Base-by-base conservation (phyloP, 37 sponge, comb jelly and placozoan species). In the Petrosia ficiformis region DNA sequence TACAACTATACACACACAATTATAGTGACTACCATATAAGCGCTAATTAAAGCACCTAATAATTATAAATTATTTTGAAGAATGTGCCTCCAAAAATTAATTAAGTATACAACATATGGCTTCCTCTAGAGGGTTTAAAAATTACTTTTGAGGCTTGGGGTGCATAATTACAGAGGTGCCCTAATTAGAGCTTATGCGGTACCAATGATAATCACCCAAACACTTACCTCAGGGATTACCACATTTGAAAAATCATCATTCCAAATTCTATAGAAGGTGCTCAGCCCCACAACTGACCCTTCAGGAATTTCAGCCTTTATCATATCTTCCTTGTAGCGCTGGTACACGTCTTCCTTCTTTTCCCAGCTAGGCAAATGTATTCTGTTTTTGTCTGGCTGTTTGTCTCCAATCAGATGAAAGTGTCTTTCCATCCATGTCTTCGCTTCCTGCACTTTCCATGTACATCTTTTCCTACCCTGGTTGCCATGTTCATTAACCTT, bases 391-490 rank as follows among this genome's bases (percentile, higher is more conserved):
- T 80, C 80, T 30, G 86, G 80, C 80, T 79, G n/a, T n/a, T n/a
- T 86, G 43, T 74, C 74, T 2, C 79, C 86, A 8, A 74, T 75
- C 21, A 85, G 67, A 24, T 68, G 56, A 40, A 80, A 73, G 31
- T 75, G 80, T 22, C 71, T 38, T 21, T 68, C 72, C 66, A 86
- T 80, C 87, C 87, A 86, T 31, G 87, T 72, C 10, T 48, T 54
- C 14, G 83, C 83, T 2, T 77, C 44, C 10, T 65, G 29, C 19
- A 37, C 35, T 65, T 81, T 81, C n/a, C n/a, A n/a, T n/a, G n/a
- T n/a, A n/a, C n/a, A n/a, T n/a, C n/a, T n/a, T n/a, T n/a, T n/a
- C n/a, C n/a, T n/a, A n/a, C n/a, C n/a, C n/a, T n/a, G n/a, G n/a
- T n/a, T n/a, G n/a, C n/a, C n/a, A n/a, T n/a, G n/a, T n/a, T n/a